phyloP scores from a whole-genome alignment of 37 sponge, comb jelly and placozoan species.

The Axinella damicornis region DNA sequence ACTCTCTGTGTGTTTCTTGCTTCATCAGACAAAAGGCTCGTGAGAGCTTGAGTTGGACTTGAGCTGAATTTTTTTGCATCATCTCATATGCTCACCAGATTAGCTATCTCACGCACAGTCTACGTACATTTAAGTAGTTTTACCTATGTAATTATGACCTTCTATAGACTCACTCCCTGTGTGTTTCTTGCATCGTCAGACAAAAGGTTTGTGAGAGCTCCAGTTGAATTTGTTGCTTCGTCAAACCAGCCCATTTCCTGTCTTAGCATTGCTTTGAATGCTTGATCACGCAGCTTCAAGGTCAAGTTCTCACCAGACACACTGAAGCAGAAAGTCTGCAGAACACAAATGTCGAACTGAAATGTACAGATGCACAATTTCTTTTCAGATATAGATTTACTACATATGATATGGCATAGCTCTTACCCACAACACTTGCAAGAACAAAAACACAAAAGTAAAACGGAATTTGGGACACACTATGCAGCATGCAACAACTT shows the following conservation, averaged over 20 bases:
- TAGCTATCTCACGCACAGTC: too few relatives aligned
- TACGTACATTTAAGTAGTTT: too few relatives aligned
- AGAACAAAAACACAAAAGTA: too few relatives aligned
- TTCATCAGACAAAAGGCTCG: constrained; percentile 70
- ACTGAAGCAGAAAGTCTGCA: constrained; percentile 57
- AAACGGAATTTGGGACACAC: too few relatives aligned
- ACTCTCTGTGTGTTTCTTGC: constrained; percentile 73
- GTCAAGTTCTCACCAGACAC: constrained; percentile 69
- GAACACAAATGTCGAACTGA: too few relatives aligned
- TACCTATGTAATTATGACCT: too few relatives aligned
- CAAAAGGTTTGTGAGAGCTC: constrained; percentile 73
- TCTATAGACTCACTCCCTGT: constrained; percentile 59
- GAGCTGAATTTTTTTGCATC: too few relatives aligned
- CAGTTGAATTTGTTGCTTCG: constrained; percentile 55
- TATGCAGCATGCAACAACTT: neutral
- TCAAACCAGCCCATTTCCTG: constrained; percentile 85
- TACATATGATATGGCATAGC: too few relatives aligned
- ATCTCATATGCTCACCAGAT: too few relatives aligned
- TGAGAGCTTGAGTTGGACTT: constrained; percentile 72
- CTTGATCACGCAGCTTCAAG: constrained; percentile 19
- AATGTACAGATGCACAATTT: too few relatives aligned
- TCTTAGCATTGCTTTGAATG: constrained; percentile 64
- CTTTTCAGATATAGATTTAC: too few relatives aligned
- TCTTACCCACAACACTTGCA: too few relatives aligned
- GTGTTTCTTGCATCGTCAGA: constrained; percentile 68